These are phyloP conservation scores for Erannis defoliaria DNA, from an alignment of 2,888 invertebrate species.

Conservation along the genomic window DNA sequence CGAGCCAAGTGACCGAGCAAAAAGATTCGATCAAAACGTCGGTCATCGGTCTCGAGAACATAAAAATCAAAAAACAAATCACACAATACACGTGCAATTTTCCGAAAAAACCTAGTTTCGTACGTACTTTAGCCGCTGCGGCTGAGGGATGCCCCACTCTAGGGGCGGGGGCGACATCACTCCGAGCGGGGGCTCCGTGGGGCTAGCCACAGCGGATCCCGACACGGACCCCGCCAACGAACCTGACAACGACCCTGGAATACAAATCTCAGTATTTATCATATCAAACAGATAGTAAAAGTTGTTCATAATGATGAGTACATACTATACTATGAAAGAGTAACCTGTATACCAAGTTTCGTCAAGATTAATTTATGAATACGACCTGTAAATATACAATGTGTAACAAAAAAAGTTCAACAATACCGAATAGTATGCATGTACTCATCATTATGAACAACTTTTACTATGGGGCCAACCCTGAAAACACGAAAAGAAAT, in stretches of 20 bases:
- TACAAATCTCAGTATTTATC: neutral
- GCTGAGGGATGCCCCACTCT: constrained; percentile 93
- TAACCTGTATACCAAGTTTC: too few species aligned
- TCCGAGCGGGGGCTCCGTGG: constrained; percentile 72
- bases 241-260: constrained; percentile 17
- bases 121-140: constrained; percentile 78
- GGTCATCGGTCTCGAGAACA: too few species aligned
- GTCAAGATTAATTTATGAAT: too few species aligned
- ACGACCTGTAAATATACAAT: too few species aligned
- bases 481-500: too few species aligned
- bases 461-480: too few species aligned
- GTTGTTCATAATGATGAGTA: neutral
- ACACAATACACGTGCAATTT: neutral
- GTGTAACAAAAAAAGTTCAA: too few species aligned
- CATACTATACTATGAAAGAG: too few species aligned
- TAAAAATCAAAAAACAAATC: neutral
- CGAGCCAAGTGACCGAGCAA: too few species aligned
- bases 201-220: constrained; percentile 73
- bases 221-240: constrained; percentile 44
- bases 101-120: neutral
- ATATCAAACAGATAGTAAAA: neutral
- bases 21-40: too few species aligned
- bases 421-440: too few species aligned
- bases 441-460: too few species aligned
- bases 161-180: constrained; percentile 77